These are phyloP conservation scores for Nudaria mundana DNA, from an alignment of 2,888 invertebrate species.

Conservation along the genomic window DNA sequence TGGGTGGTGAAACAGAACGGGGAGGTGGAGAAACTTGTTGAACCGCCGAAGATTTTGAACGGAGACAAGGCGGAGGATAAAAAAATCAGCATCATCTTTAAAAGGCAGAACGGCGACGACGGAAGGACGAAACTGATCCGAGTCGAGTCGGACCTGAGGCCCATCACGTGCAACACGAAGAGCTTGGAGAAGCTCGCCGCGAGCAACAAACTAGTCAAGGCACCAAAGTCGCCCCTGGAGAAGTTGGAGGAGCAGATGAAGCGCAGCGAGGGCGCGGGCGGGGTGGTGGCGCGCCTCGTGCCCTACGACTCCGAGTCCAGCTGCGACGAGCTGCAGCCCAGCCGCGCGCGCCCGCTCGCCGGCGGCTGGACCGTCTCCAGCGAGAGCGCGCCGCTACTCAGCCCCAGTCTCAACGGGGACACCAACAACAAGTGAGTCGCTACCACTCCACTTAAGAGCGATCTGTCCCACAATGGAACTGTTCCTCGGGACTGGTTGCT, in stretches of 20 bases:
- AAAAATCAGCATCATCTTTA: conserved; percentile 59
- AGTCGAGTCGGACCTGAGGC: conserved; percentile 56
- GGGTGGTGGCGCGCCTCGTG: conserved; percentile 66
- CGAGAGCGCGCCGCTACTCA: conserved; percentile 64
- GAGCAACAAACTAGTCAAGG: conserved; percentile 56
- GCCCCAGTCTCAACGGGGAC: conserved; percentile 75
- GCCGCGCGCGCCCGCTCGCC: conserved; percentile 48
- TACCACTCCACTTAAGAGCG: too few species aligned
- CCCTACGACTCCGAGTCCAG: conserved; percentile 83
- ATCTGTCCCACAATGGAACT: too few species aligned
- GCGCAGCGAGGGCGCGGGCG: conserved; percentile 51
- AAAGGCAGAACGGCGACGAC: conserved; percentile 57
- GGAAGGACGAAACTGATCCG: conserved; percentile 50
- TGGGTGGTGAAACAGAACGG: conserved; percentile 76
- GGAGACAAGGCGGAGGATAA: conserved; percentile 64
- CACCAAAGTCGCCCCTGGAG: conserved; percentile 65
- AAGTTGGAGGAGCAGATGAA: conserved; percentile 74
- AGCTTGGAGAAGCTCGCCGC: conserved; percentile 49
- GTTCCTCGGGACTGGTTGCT: too few species aligned
- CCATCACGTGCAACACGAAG: conserved; percentile 38
- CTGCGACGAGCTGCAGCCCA: conserved; percentile 62
- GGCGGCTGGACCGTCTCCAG: conserved; percentile 71
- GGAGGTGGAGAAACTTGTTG: conserved; percentile 66
- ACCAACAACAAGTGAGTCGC: conserved; percentile 69
- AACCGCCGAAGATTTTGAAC: conserved; percentile 53